Conservation (phyloP, 1,140 invertebrate genomes). For the Drosophila baimaii region DNA sequence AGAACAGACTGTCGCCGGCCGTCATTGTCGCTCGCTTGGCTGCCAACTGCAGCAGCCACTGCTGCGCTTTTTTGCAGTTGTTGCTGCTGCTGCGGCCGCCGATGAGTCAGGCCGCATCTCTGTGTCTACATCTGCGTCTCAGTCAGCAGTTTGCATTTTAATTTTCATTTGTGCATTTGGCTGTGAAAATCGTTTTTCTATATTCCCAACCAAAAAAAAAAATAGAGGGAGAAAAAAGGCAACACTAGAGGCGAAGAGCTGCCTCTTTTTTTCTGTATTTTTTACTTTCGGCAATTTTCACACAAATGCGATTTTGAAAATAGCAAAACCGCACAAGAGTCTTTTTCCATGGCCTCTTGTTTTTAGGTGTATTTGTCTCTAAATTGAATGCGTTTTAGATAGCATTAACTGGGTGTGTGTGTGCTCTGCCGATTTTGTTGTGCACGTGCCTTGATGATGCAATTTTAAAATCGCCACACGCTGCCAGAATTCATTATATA, state of each 20-base stretch:
- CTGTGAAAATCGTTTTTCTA: constrained; percentile 69
- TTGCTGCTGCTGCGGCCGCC: constrained; percentile 32
- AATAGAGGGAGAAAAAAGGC: not conserved
- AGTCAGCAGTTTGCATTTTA: constrained; percentile 65
- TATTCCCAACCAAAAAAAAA: constrained; percentile 35
- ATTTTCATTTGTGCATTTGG: constrained; percentile 76
- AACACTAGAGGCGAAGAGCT: not conserved
- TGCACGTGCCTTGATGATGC: constrained; percentile 60
- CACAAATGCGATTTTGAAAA: constrained; percentile 57
- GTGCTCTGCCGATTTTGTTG: constrained; percentile 1
- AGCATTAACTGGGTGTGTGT: constrained; percentile 32
- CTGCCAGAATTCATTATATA: constrained; percentile 44
- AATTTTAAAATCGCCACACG: constrained; percentile 33
- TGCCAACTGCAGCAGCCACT: constrained; percentile 52
- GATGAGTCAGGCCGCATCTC: constrained; percentile 53
- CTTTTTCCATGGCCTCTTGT: constrained; percentile 35
- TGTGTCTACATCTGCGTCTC: constrained; percentile 32
- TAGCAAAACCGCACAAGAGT: constrained; percentile 15
- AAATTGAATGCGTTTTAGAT: constrained; percentile 53
- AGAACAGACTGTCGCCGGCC: constrained; percentile 62
- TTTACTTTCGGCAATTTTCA: constrained; percentile 34
- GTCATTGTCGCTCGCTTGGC: constrained; percentile 43
- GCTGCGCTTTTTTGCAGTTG: constrained; percentile 26
- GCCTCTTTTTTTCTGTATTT: not conserved
- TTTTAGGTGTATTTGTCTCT: constrained; percentile 26